Evolutionary conservation across 2,888 invertebrate species (phyloP).

Genomic region (Trichogramma evanescens): DNA sequence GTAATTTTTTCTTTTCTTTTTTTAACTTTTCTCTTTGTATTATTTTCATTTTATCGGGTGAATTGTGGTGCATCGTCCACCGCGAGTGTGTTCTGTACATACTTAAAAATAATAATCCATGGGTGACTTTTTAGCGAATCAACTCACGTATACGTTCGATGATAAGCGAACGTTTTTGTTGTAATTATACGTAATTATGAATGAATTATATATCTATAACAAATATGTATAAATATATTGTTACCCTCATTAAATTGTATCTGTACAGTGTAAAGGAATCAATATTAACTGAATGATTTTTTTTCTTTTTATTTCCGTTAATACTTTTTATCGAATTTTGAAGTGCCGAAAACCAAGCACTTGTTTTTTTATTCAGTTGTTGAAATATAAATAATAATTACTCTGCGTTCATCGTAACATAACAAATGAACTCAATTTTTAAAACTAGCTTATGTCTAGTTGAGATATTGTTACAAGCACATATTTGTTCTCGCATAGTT

Average conservation of each 20-base stretch:
- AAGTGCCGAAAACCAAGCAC: no score
- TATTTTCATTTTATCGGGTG: background rate
- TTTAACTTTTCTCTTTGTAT: background rate
- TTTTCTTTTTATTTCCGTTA: slow-evolving; percentile 9
- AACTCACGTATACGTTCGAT: background rate
- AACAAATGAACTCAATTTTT: no score
- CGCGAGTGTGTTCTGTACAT: background rate
- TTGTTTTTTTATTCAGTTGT: no score
- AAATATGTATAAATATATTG: no score
- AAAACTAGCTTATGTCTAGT: no score
- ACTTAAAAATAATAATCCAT: background rate
- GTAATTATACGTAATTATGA: slow-evolving; percentile 3
- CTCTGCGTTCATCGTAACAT: no score
- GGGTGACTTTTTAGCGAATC: background rate
- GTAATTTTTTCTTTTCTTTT: background rate
- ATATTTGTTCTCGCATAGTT: no score
- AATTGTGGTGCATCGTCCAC: background rate
- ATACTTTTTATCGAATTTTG: no score
- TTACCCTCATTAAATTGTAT: background rate
- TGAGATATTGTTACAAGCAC: no score
- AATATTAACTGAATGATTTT: slow-evolving; percentile 2
- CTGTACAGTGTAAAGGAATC: slow-evolving; percentile 4
- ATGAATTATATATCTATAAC: no score
- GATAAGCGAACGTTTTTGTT: slow-evolving; percentile 3
- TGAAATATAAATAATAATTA: no score